Conservation (phyloP, 1,140 invertebrate species). For the Tenebrio molitor region DNA sequence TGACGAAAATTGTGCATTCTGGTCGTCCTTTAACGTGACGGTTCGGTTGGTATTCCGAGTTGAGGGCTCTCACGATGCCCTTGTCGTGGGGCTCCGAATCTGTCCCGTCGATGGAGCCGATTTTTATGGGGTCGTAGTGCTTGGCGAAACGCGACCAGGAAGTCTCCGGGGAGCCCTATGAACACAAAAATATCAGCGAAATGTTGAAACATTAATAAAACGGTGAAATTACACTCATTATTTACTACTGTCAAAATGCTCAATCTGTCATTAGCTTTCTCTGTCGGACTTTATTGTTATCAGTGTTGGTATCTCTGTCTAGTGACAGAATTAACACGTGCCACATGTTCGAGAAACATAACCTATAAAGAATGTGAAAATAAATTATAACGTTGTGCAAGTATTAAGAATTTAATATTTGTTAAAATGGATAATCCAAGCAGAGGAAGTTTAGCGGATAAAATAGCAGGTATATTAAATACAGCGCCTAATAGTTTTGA, state of each 20-base stretch:
- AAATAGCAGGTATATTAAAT: conserved; percentile 72
- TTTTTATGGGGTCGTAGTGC: conserved; percentile 78
- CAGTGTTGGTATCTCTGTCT: not conserved
- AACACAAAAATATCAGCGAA: not conserved
- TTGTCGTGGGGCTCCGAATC: conserved; percentile 87
- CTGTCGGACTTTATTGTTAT: not conserved
- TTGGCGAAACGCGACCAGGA: conserved; percentile 62
- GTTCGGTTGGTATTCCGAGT: conserved; percentile 78
- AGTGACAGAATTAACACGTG: not conserved
- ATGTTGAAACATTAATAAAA: conserved; percentile 6
- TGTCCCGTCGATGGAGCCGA: conserved; percentile 88
- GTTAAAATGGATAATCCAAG: conserved; percentile 49
- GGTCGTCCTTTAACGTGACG: conserved; percentile 78
- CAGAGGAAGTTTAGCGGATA: conserved; percentile 69
- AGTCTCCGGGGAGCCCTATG: conserved; percentile 5
- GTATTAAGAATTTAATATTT: not conserved
- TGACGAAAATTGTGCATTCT: conserved; percentile 83
- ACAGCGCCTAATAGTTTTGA: conserved; percentile 69
- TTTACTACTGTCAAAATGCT: conserved; percentile 2
- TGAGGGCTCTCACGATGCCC: conserved; percentile 80
- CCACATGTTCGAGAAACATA: too few species aligned
- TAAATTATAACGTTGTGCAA: too few species aligned
- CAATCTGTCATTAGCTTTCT: not conserved
- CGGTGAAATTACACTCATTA: conserved; percentile 12
- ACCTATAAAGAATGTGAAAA: not conserved